Conservation (phyloP, 2,888 invertebrate species). For the Alloscopus bannaensis region DNA sequence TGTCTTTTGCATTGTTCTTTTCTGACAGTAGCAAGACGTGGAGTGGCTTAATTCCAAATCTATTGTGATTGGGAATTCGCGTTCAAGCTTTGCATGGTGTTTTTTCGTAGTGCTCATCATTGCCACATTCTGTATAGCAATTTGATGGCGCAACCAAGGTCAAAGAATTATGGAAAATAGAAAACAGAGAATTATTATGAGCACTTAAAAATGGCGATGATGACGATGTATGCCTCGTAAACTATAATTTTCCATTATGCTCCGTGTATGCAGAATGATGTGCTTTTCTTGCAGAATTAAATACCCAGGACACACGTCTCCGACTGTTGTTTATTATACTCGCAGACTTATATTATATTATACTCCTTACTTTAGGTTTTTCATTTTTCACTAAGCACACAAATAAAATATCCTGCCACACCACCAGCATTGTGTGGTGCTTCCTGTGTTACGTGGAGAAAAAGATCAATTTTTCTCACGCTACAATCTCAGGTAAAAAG, state of each 20-base stretch:
- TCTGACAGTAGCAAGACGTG: too few relatives aligned
- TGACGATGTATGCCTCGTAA: slow-evolving; percentile 13
- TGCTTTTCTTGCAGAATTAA: too few relatives aligned
- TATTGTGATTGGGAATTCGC: slow-evolving; percentile 3
- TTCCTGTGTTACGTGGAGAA: slow-evolving; percentile 34
- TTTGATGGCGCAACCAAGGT: slow-evolving; percentile 46
- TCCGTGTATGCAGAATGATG: background rate
- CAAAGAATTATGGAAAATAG: slow-evolving; percentile 48
- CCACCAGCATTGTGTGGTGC: slow-evolving; percentile 4
- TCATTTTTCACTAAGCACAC: too few relatives aligned
- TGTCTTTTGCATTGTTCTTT: background rate
- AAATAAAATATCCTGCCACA: background rate
- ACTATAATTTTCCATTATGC: slow-evolving; percentile 17
- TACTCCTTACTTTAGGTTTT: too few relatives aligned
- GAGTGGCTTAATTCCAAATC: background rate
- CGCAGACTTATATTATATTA: too few relatives aligned
- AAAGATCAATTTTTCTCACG: slow-evolving; percentile 40
- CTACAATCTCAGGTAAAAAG: slow-evolving; percentile 7
- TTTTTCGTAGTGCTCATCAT: slow-evolving; percentile 13
- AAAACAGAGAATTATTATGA: slow-evolving; percentile 36
- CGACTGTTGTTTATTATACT: too few relatives aligned
- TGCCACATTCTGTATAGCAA: background rate
- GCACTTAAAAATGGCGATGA: slow-evolving; percentile 42
- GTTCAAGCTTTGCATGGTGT: slow-evolving; percentile 3
- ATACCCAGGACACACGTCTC: too few relatives aligned